phyloP scores from a whole-genome alignment of 2,797 vertebrate genomes.

The Eleutherodactylus coqui region DNA sequence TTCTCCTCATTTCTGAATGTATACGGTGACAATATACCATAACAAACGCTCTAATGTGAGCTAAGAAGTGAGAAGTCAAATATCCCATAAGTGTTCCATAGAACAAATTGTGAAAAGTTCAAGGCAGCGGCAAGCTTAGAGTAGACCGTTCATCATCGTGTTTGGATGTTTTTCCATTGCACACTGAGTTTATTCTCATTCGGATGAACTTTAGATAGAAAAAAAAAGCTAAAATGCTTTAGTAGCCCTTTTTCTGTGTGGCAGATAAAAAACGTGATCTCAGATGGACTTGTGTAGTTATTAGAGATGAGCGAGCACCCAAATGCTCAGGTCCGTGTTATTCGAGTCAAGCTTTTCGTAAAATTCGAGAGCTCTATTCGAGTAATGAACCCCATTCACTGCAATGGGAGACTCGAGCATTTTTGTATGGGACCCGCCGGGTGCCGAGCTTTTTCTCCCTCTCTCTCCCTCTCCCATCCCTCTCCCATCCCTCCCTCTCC shows the following conservation, averaged over 20 bases:
- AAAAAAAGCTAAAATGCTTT: background rate
- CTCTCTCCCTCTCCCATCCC: too few relatives aligned
- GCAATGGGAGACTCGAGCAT: too few relatives aligned
- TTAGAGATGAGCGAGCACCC: too few relatives aligned
- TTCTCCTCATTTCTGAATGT: background rate
- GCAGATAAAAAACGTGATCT: slow-evolving; percentile 12
- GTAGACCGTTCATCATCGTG: background rate
- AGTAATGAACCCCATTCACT: too few relatives aligned
- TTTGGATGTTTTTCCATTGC: background rate
- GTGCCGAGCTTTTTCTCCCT: too few relatives aligned
- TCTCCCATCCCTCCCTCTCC: too few relatives aligned
- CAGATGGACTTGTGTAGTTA: background rate
- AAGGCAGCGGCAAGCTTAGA: background rate
- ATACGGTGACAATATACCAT: background rate
- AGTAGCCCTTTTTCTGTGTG: background rate
- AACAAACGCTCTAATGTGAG: background rate
- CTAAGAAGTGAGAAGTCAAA: too few relatives aligned
- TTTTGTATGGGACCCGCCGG: too few relatives aligned
- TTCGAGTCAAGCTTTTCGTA: too few relatives aligned
- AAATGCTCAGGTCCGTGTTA: too few relatives aligned
- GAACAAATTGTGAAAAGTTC: background rate
- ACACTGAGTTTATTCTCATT: background rate
- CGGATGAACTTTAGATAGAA: background rate
- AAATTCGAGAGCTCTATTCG: too few relatives aligned
- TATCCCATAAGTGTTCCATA: background rate